Conservation (phyloP, 2,888 invertebrate species). For the Oegoconia quadripuncta region DNA sequence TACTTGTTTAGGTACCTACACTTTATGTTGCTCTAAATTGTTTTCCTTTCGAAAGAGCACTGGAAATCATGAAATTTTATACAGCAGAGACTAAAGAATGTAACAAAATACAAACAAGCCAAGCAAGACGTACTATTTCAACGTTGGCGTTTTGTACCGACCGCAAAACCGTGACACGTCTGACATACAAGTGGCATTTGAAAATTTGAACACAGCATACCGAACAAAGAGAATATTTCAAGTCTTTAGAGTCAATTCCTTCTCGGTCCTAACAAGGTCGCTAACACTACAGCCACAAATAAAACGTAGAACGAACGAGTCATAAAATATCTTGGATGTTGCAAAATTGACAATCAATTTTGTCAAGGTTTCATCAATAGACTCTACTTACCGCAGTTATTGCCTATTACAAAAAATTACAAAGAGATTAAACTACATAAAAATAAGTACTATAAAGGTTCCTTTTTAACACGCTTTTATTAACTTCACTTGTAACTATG, state of each 20-base stretch:
- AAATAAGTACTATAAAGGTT: too few species aligned
- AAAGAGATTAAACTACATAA: too few species aligned
- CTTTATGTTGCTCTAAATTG: too few species aligned
- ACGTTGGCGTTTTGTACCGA: constrained; percentile 12
- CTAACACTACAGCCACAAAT: too few species aligned
- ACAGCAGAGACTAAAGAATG: constrained; percentile 11
- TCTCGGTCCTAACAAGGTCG: constrained; percentile 51
- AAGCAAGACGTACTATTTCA: not conserved
- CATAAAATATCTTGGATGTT: constrained; percentile 21
- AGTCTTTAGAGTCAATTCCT: constrained; percentile 45
- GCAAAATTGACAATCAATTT: not conserved
- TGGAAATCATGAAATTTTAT: constrained; percentile 35
- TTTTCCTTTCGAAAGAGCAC: constrained; percentile 28
- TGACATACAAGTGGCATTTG: constrained; percentile 59
- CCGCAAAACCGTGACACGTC: constrained; percentile 43
- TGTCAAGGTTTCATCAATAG: too few species aligned
- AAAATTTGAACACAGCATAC: constrained; percentile 49
- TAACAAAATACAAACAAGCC: constrained; percentile 7
- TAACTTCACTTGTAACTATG: too few species aligned
- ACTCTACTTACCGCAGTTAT: too few species aligned
- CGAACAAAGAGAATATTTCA: constrained; percentile 54
- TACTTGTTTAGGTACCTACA: not conserved
- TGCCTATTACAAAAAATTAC: too few species aligned
- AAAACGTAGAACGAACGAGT: not conserved
- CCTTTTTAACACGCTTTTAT: too few species aligned